Conservation (phyloP, 1,140 invertebrate genomes). For the Euborellia annulipes region DNA sequence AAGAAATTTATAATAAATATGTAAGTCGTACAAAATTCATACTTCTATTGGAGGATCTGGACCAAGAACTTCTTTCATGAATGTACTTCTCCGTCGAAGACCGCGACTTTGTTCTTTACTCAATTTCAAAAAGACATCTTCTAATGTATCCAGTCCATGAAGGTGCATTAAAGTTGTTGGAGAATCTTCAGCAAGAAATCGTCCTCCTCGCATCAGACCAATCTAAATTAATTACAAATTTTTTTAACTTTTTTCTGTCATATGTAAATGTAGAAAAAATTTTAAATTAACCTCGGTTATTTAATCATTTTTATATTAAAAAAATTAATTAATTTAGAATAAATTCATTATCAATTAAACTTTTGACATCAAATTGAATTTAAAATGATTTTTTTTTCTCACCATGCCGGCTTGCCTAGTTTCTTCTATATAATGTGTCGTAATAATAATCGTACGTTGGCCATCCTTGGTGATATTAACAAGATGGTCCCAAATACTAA, state of each 20-base stretch:
- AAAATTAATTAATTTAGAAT: no score
- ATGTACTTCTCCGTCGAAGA: conserved; percentile 56
- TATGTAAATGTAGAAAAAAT: not conserved
- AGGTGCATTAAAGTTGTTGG: conserved; percentile 32
- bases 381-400: conserved; percentile 3
- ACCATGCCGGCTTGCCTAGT: conserved; percentile 34
- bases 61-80: conserved; percentile 44
- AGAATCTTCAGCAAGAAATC: conserved; percentile 40
- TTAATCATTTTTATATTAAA: no score
- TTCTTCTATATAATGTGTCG: conserved; percentile 45
- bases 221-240: conserved; percentile 24
- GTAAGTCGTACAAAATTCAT: not conserved
- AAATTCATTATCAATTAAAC: no score
- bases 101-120: conserved; percentile 60
- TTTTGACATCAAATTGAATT: no score
- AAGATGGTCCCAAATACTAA: conserved; percentile 42
- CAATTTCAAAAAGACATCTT: conserved; percentile 46
- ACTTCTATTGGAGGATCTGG: not conserved
- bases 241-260: not conserved
- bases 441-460: conserved; percentile 31
- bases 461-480: conserved; percentile 30
- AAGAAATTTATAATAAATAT: conserved; percentile 9
- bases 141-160: conserved; percentile 33
- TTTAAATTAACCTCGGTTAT: not conserved
- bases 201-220: conserved; percentile 44